phyloP scores from a whole-genome alignment of 2,797 vertebrate species.

The Synanceia verrucosa region DNA sequence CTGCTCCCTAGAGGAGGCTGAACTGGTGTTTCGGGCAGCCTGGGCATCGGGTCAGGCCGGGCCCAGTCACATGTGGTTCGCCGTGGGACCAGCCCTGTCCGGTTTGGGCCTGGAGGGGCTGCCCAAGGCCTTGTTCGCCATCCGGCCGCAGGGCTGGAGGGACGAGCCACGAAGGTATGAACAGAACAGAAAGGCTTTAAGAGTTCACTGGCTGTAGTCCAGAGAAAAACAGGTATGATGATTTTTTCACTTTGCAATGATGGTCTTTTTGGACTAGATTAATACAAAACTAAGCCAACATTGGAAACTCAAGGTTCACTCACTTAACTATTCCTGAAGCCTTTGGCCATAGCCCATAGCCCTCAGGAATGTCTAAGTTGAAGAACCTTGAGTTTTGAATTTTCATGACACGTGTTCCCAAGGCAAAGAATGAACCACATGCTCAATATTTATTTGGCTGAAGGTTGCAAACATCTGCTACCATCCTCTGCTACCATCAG shows the following conservation, averaged over 20 bases:
- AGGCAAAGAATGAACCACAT: not conserved
- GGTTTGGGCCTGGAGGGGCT: constrained; percentile 87
- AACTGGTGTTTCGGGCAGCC: constrained; percentile 88
- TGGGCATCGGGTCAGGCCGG: constrained; percentile 88
- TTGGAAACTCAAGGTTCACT: not conserved
- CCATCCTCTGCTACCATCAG: not conserved
- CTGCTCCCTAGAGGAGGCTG: constrained; percentile 91
- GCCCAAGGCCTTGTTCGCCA: constrained; percentile 90
- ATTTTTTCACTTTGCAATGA: not conserved
- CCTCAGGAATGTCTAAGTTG: not conserved
- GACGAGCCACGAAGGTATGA: constrained; percentile 80
- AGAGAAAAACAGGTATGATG: not conserved
- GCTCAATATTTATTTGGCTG: not conserved
- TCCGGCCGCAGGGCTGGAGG: constrained; percentile 88
- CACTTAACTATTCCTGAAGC: not conserved
- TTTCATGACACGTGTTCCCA: not conserved
- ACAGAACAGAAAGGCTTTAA: not conserved
- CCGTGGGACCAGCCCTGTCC: constrained; percentile 89
- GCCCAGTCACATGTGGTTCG: constrained; percentile 94
- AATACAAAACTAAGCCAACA: not conserved
- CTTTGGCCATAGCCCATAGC: not conserved
- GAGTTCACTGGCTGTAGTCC: not conserved
- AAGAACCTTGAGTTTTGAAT: not conserved
- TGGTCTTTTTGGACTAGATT: not conserved
- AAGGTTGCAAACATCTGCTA: not conserved